Evolutionary conservation across 1,140 invertebrate species (phyloP), one percentile per base, ranked within the genome.

Genomic region (Ridgeia piscesae): DNA sequence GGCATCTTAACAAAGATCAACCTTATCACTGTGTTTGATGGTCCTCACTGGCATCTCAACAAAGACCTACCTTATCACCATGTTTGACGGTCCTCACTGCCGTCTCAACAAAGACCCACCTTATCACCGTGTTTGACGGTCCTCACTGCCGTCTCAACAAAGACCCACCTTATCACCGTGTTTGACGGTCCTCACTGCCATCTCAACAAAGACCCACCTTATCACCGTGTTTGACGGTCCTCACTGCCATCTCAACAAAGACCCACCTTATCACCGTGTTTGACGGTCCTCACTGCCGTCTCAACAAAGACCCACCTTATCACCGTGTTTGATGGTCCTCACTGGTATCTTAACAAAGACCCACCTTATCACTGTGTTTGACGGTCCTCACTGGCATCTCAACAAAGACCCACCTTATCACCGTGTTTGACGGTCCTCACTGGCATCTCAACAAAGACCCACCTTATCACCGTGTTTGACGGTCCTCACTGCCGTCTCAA

Each of bases 341-440:
- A 98, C 97, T 89, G 98, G 98, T 95, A 99, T 98, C 96, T 98
- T 98, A n/a, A n/a, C n/a, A n/a, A n/a, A n/a, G n/a, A n/a, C n/a
- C n/a, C n/a, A n/a, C n/a, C n/a, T n/a, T n/a, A n/a, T n/a, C n/a
- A n/a, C 98, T 97, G 93, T 96, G 96, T 96, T 98, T 98, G 88
- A 98, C 97, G 94, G 97, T 98, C 95, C 98, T 98, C 31, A 98
- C 97, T 89, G 98, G 98, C 95, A 99, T 98, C 96, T 98, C n/a
- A n/a, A n/a, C n/a, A n/a, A n/a, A n/a, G n/a, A n/a, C n/a, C n/a
- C n/a, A n/a, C n/a, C n/a, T n/a, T n/a, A n/a, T n/a, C n/a, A n/a
- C 98, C 97, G 93, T 96, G 96, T 96, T 98, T 98, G 88, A 98
- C 97, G 94, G 97, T 98, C 95, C 98, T 98, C 31, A 98, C 97